phyloP scores from a whole-genome alignment of 2,797 vertebrate species.

The Gadopsis marmoratus region DNA sequence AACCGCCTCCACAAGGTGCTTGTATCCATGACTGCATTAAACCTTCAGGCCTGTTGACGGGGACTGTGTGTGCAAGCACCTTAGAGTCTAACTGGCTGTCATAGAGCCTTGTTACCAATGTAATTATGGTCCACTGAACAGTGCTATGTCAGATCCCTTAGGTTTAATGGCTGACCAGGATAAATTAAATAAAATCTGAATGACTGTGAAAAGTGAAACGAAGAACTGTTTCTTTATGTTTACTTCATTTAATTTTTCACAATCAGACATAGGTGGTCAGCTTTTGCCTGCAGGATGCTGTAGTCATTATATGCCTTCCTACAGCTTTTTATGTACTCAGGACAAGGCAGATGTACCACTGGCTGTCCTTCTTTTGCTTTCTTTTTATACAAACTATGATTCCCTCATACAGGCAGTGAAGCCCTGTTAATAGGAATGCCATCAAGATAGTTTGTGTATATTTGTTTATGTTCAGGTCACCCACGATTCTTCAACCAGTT shows the following conservation, averaged over 20 bases:
- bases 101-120: constrained; percentile 59
- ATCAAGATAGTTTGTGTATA: constrained; percentile 10
- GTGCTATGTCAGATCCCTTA: constrained; percentile 48
- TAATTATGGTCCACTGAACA: constrained; percentile 58
- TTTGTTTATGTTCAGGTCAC: constrained; percentile 86
- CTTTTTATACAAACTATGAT: not conserved
- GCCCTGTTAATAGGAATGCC: not conserved
- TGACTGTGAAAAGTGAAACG: not conserved
- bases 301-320: not conserved
- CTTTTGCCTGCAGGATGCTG: constrained; percentile 1
- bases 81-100: constrained; percentile 72
- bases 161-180: constrained; percentile 37
- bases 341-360: not conserved
- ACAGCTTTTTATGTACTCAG: not conserved
- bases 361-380: not conserved
- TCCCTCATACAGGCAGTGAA: not conserved
- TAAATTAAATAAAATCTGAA: constrained; percentile 18
- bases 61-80: constrained; percentile 52
- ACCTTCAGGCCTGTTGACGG: constrained; percentile 55
- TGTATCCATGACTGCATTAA: constrained; percentile 50
- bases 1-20: constrained; percentile 21
- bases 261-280: not conserved
- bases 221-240: constrained; percentile 2
- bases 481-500: constrained; percentile 99
- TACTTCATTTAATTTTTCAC: not conserved